Base-by-base conservation (phyloP, 2,113 vertebrate species). In the Amia ocellicauda region DNA sequence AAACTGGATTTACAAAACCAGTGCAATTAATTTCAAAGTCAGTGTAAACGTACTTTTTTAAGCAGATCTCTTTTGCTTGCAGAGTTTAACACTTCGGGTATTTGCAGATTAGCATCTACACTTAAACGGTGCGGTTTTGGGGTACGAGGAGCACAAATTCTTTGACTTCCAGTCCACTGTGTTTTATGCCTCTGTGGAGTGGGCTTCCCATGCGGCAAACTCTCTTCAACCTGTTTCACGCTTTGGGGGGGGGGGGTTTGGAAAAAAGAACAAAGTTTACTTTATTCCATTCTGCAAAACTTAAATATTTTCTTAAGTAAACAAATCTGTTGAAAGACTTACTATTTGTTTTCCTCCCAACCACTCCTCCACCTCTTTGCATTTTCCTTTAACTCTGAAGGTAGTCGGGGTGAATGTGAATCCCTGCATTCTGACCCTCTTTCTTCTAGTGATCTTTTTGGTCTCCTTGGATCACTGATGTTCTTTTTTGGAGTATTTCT, bases 281-380 rank as follows among this genome's bases (percentile, higher is more conserved):
- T n/a, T n/a, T n/a, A 28, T 36, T 40, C 23, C 8, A 4, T 36
- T 2, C 17, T 31, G 14, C 16, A 19, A 20, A n/a, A n/a, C n/a
- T n/a, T n/a, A n/a, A n/a, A n/a, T n/a, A n/a, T n/a, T n/a, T n/a
- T n/a, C n/a, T n/a, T n/a, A n/a, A n/a, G n/a, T n/a, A n/a, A n/a
- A n/a, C n/a, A n/a, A n/a, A n/a, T n/a, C 31, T 36, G 11, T 7
- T 36, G 11, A 36, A 36, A 36, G 14, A 69, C 93, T 90, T 88
- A 98, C 97, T 87, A 91, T 85, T 98, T 98, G 76, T 76, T 95
- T 80, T 98, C 96, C 78, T 97, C 94, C 96, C 97, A 99, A 79
- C 93, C 92, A 77, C 93, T 94, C 73, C 91, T 94, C 94, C 95
- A 98, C 72, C 93, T 84, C 75, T 96, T 95, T 54, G 84, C 72